A percentile compares a stretch with the other conserved stretches of the same genome.
These are phyloP conservation scores for Pelusios castaneus DNA, from an alignment of 2,113 vertebrate species.

Conservation along the genomic window DNA sequence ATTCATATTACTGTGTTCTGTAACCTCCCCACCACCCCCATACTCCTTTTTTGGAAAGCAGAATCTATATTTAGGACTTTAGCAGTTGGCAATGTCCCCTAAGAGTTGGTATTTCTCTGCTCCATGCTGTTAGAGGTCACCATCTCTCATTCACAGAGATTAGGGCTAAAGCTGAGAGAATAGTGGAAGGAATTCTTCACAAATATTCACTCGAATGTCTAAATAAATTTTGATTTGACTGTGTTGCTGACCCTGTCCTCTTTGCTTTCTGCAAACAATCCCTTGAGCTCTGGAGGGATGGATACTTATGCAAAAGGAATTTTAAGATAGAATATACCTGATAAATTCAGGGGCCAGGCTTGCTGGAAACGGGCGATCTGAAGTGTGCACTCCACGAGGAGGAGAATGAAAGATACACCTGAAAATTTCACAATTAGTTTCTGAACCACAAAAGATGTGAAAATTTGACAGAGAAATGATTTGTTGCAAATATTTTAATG, in stretches of 20 bases:
- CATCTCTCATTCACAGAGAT: rapidly evolving
- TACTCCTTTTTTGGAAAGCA: not conserved
- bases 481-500: conserved; percentile 33
- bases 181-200: rapidly evolving
- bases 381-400: not conserved
- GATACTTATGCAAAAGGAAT: not conserved
- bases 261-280: not conserved
- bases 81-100: not conserved
- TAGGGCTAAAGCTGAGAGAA: not conserved
- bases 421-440: not conserved
- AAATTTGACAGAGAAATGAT: not conserved
- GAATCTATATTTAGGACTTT: not conserved
- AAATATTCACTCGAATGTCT: rapidly evolving
- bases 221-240: not conserved
- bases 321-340: not conserved
- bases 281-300: not conserved
- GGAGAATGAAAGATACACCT: not conserved
- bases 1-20: not conserved
- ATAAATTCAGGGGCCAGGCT: not conserved
- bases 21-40: not conserved
- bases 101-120: not conserved
- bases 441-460: not conserved
- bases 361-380: not conserved
- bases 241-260: not conserved
- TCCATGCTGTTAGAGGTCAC: not conserved